These are phyloP conservation scores for Paracanthobrama guichenoti DNA, from an alignment of 2,113 vertebrate species.

Conservation along the genomic window DNA sequence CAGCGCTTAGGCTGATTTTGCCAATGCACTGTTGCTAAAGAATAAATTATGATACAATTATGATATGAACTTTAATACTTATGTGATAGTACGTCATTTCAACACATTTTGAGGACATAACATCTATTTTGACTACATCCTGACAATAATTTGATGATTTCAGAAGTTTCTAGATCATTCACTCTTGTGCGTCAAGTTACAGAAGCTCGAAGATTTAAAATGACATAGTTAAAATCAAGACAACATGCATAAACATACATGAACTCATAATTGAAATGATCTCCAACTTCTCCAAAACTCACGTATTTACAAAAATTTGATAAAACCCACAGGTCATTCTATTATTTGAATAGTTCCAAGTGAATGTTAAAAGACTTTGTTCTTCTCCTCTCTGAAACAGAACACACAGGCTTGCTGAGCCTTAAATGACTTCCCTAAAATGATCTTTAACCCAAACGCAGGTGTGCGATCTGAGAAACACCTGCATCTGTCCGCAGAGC, in stretches of 20 bases:
- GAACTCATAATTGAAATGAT: not conserved
- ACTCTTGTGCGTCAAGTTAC: no score
- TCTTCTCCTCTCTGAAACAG: not conserved
- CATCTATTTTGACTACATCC: no score
- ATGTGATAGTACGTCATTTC: not conserved
- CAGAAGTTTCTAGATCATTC: no score
- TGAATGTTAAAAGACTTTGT: not conserved
- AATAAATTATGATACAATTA: not conserved
- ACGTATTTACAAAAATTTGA: not conserved
- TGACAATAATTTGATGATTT: no score
- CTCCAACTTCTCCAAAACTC: not conserved
- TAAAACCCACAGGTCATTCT: not conserved
- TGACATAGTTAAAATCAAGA: not conserved
- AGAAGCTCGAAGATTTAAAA: not conserved
- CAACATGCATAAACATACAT: no score
- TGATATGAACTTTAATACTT: not conserved
- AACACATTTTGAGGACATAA: not conserved
- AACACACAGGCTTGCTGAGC: conserved; percentile 52
- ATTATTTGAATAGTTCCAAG: not conserved
- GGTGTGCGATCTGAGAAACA: conserved; percentile 69
- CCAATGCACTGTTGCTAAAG: not conserved
- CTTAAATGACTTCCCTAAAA: not conserved
- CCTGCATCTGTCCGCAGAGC: conserved; percentile 41
- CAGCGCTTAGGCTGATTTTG: not conserved
- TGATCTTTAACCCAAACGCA: conserved; percentile 59